Percentiles rank a stretch among this genome's conserved stretches.
These are phyloP conservation scores for Ganaspis sp. DNA, from an alignment of 1,140 invertebrate genomes.

Conservation along the genomic window DNA sequence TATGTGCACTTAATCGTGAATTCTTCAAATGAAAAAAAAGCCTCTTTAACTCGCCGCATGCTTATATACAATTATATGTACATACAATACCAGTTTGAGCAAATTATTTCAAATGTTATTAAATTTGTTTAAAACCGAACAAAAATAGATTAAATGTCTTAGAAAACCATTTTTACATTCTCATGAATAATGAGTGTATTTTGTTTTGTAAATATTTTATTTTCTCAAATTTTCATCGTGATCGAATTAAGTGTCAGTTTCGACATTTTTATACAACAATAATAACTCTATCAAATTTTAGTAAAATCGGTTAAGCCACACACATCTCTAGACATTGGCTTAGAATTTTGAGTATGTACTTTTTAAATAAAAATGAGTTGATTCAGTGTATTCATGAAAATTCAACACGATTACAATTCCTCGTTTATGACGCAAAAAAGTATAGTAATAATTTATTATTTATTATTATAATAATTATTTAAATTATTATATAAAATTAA, in stretches of 20 bases:
- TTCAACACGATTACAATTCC: too few relatives aligned
- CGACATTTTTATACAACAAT: too few relatives aligned
- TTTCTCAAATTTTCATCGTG: too few relatives aligned
- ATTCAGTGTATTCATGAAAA: too few relatives aligned
- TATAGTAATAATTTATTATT: too few relatives aligned
- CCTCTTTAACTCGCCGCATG: neutral
- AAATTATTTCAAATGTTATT: neutral
- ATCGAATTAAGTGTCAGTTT: too few relatives aligned
- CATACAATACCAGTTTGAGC: too few relatives aligned
- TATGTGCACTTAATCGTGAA: slow-evolving; percentile 19
- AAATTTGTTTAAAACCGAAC: neutral
- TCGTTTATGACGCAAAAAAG: neutral
- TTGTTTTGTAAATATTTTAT: neutral
- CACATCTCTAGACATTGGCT: too few relatives aligned
- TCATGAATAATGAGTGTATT: neutral
- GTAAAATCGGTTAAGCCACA: too few relatives aligned
- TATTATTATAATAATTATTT: neutral
- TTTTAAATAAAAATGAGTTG: too few relatives aligned
- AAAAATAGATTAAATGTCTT: neutral
- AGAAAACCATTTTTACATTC: neutral
- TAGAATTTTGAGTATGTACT: too few relatives aligned
- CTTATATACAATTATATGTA: slow-evolving; percentile 8
- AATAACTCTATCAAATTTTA: too few relatives aligned
- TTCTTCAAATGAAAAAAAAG: neutral
- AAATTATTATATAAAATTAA: neutral